A percentile compares a stretch with the other conserved stretches of the same genome.
Evolutionary conservation across 2,888 invertebrate genomes (phyloP).

Genomic region (Alsophila aescularia): DNA sequence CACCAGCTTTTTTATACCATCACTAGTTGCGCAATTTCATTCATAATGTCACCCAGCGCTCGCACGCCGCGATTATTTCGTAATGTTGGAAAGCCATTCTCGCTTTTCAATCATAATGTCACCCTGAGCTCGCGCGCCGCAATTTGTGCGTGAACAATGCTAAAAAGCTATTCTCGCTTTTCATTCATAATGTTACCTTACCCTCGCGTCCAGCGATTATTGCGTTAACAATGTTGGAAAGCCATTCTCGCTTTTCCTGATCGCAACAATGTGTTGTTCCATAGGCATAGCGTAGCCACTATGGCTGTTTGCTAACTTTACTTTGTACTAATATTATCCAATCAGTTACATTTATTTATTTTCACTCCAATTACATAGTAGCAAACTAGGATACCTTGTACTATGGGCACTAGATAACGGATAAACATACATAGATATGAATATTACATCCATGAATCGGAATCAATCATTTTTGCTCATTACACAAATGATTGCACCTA

Average conservation of each 20-base stretch:
- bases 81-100: too few relatives aligned
- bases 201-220: background rate
- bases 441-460: too few relatives aligned
- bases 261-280: background rate
- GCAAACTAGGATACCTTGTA: too few relatives aligned
- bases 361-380: too few relatives aligned
- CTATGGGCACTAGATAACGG: too few relatives aligned
- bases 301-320: background rate
- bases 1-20: slow-evolving; percentile 14
- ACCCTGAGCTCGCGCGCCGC: background rate
- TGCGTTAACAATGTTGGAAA: slow-evolving; percentile 14
- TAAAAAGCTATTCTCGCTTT: too few relatives aligned
- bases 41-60: slow-evolving; percentile 9
- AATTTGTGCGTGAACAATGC: too few relatives aligned
- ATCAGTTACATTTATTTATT: background rate
- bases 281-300: background rate
- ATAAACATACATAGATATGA: too few relatives aligned
- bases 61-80: too few relatives aligned
- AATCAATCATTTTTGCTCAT: too few relatives aligned
- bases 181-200: slow-evolving; percentile 21
- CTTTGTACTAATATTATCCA: too few relatives aligned
- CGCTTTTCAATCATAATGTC: slow-evolving; percentile 26
- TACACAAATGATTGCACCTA: too few relatives aligned
- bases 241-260: slow-evolving; percentile 5
- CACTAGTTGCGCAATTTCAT: slow-evolving; percentile 25